Conservation (phyloP, 2,888 invertebrate genomes). For the Lasius fuliginosus region DNA sequence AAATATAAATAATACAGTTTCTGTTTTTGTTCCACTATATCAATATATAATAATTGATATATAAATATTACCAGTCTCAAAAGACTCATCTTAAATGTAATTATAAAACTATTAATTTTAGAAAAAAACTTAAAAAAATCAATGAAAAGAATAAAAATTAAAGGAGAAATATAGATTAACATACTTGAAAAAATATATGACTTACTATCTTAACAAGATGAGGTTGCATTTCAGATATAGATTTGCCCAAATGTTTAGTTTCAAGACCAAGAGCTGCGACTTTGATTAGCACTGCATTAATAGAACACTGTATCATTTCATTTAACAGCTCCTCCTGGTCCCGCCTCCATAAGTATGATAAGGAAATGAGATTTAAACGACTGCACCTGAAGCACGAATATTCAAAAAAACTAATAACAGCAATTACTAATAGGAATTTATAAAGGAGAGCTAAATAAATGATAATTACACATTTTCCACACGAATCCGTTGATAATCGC, state of each 20-base stretch:
- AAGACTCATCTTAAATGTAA: neutral
- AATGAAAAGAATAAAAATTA: neutral
- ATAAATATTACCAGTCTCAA: neutral
- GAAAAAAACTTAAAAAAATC: neutral
- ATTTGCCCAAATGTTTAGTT: conserved; percentile 95
- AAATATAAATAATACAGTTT: neutral
- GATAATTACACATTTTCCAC: conserved; percentile 98
- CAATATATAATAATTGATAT: neutral
- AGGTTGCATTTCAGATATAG: conserved; percentile 94
- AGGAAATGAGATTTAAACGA: conserved; percentile 94
- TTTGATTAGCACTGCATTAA: conserved; percentile 98
- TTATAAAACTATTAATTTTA: neutral
- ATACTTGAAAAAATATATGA: conserved; percentile 75
- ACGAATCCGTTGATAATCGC: conserved; percentile 98
- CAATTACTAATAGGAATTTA: neutral
- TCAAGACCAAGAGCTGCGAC: conserved; percentile 97
- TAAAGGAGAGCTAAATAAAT: conserved; percentile 26
- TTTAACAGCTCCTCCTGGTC: conserved; percentile 97
- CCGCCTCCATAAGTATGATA: conserved; percentile 98
- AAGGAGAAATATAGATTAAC: neutral
- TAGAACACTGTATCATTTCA: conserved; percentile 98
- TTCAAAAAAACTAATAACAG: conserved; percentile 40
- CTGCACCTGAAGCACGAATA: conserved; percentile 90
- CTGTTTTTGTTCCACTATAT: neutral
- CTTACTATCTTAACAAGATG: conserved; percentile 94